These are phyloP conservation scores for Gambusia holbrooki DNA, from an alignment of 2,113 vertebrate genomes.

Conservation along the genomic window DNA sequence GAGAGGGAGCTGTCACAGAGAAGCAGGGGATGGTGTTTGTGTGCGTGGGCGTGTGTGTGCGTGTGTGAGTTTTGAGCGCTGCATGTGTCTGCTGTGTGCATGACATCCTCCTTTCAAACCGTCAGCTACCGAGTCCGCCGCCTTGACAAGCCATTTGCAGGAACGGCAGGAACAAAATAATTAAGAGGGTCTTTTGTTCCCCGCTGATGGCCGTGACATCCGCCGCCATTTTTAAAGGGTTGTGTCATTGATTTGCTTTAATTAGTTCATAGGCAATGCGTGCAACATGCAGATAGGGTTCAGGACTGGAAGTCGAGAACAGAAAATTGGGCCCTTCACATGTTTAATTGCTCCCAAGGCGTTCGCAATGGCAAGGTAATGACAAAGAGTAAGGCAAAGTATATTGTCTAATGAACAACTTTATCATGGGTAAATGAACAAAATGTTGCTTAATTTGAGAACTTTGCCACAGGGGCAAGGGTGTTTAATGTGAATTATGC, in stretches of 20 bases:
- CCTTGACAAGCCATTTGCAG: slow-evolving; percentile 76
- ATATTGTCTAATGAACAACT: slow-evolving; percentile 73
- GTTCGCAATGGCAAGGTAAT: slow-evolving; percentile 69
- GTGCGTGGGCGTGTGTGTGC: slow-evolving; percentile 10
- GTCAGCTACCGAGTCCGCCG: slow-evolving; percentile 50
- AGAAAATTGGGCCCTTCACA: slow-evolving; percentile 76
- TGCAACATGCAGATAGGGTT: slow-evolving; percentile 74
- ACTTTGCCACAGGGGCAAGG: slow-evolving; percentile 61
- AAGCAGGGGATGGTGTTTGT: slow-evolving; percentile 22
- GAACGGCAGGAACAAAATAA: slow-evolving; percentile 79
- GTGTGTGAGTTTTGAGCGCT: slow-evolving; percentile 12
- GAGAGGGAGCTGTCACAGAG: slow-evolving; percentile 53
- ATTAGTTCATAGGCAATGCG: slow-evolving; percentile 78
- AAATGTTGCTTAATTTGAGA: slow-evolving; percentile 71
- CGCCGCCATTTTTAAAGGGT: slow-evolving; percentile 75
- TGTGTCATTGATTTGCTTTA: slow-evolving; percentile 82
- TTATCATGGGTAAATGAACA: slow-evolving; percentile 69
- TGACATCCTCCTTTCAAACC: slow-evolving; percentile 64
- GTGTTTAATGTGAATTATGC: slow-evolving; percentile 69
- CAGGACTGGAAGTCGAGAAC: slow-evolving; percentile 64
- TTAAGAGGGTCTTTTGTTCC: slow-evolving; percentile 80
- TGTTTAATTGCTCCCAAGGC: slow-evolving; percentile 80
- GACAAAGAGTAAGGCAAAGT: slow-evolving; percentile 68
- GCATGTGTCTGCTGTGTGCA: slow-evolving; percentile 25
- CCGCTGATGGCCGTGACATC: slow-evolving; percentile 74